A percentile compares a stretch with the other conserved stretches of the same genome.
Evolutionary conservation across 2,888 invertebrate genomes (phyloP).

Genomic region (Gari tellinella): DNA sequence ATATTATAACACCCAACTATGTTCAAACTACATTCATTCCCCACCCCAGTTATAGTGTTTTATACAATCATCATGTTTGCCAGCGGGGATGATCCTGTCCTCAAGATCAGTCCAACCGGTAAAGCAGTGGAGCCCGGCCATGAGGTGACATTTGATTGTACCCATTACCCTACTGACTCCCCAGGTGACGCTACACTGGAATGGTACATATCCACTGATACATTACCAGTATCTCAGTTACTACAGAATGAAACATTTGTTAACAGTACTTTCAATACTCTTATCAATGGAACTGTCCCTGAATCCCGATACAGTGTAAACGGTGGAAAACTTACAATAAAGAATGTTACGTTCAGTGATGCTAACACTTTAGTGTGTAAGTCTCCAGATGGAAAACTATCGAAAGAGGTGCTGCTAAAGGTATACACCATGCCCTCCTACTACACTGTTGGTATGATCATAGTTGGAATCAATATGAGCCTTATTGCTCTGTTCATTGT

Average conservation of each 20-base stretch:
- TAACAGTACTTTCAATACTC: constrained; percentile 17
- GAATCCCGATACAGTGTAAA: constrained; percentile 28
- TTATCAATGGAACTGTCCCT: not conserved
- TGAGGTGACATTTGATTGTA: constrained; percentile 25
- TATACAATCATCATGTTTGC: not conserved
- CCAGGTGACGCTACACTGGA: constrained; percentile 25
- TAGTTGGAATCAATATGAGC: constrained; percentile 68
- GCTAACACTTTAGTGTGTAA: constrained; percentile 78
- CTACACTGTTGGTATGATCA: constrained; percentile 68
- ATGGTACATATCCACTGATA: constrained; percentile 33
- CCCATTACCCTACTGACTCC: constrained; percentile 39
- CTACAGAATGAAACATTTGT: constrained; percentile 44
- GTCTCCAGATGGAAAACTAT: constrained; percentile 64
- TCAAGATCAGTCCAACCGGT: constrained; percentile 22
- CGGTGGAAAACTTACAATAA: constrained; percentile 73
- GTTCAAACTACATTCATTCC: too few relatives aligned
- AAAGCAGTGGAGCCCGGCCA: constrained; percentile 31
- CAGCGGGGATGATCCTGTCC: constrained; percentile 4
- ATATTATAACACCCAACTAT: too few relatives aligned
- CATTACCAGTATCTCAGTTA: constrained; percentile 37
- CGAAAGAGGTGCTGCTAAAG: constrained; percentile 52
- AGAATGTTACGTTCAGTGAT: constrained; percentile 71
- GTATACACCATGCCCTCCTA: constrained; percentile 72
- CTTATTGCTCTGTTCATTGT: constrained; percentile 67
- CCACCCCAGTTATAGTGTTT: too few relatives aligned